These are phyloP conservation scores for Eurytoma adleriae DNA, from an alignment of 2,888 invertebrate species.

Conservation along the genomic window DNA sequence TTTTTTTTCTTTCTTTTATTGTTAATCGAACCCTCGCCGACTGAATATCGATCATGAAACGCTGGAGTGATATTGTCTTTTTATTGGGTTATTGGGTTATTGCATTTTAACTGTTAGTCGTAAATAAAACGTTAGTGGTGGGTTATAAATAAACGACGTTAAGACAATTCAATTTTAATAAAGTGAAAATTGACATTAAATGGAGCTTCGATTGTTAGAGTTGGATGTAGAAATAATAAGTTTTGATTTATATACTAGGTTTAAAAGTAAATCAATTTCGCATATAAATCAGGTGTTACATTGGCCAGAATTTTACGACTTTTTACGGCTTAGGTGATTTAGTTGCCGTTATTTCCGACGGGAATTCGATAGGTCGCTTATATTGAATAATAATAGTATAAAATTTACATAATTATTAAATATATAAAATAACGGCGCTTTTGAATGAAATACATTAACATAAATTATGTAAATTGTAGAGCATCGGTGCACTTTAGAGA, in stretches of 20 bases:
- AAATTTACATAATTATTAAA: background rate
- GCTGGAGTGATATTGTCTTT: background rate
- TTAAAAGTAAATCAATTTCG: background rate
- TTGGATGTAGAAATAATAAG: background rate
- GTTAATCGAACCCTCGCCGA: background rate
- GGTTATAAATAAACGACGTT: background rate
- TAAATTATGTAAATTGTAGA: slow-evolving; percentile 22
- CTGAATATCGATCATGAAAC: background rate
- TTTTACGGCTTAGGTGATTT: background rate
- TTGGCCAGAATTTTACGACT: background rate
- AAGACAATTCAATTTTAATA: background rate
- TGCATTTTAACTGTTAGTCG: background rate
- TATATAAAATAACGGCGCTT: background rate
- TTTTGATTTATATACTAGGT: background rate
- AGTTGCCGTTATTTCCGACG: background rate
- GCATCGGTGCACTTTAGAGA: slow-evolving; percentile 6
- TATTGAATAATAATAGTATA: slow-evolving; percentile 10
- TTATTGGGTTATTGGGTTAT: background rate
- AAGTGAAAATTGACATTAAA: background rate
- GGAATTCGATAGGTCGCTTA: background rate
- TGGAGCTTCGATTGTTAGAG: no score
- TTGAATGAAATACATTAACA: background rate
- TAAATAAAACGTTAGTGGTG: background rate
- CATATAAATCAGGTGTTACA: background rate
- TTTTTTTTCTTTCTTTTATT: background rate